A percentile compares a stretch with the other conserved stretches of the same genome.
phyloP scores from a whole-genome alignment of 2,113 vertebrate species.

The Pollimyrus isidori region DNA sequence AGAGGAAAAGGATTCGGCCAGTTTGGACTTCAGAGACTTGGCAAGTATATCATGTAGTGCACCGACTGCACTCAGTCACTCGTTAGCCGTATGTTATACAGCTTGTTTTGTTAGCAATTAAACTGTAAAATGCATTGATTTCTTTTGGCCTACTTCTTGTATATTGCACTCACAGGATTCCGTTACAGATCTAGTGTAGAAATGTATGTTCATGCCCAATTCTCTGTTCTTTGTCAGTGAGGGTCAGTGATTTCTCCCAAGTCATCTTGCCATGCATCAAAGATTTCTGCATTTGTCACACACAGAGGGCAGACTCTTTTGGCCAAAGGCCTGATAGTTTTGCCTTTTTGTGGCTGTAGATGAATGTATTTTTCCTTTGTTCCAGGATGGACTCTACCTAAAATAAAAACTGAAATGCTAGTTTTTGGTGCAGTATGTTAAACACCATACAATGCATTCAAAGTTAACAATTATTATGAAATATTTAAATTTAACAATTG shows the following conservation, averaged over 20 bases:
- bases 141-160: neutral
- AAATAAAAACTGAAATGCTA: neutral
- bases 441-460: neutral
- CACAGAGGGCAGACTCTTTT: constrained; percentile 1
- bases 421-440: neutral
- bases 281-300: neutral
- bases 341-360: neutral
- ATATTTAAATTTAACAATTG: neutral
- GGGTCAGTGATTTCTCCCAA: neutral
- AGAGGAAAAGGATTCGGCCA: constrained; percentile 94
- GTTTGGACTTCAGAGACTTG: constrained; percentile 92
- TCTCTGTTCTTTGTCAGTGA: neutral
- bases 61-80: neutral
- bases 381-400: neutral
- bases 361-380: constrained; percentile 11
- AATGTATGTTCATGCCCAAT: neutral
- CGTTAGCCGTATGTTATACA: neutral
- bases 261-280: neutral
- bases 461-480: neutral
- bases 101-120: neutral
- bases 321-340: constrained; percentile 15
- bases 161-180: neutral
- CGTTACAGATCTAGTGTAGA: neutral
- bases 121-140: neutral
- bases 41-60: constrained; percentile 54